phyloP scores from a whole-genome alignment of 2,888 invertebrate genomes.

The Yponomeuta cagnagella region DNA sequence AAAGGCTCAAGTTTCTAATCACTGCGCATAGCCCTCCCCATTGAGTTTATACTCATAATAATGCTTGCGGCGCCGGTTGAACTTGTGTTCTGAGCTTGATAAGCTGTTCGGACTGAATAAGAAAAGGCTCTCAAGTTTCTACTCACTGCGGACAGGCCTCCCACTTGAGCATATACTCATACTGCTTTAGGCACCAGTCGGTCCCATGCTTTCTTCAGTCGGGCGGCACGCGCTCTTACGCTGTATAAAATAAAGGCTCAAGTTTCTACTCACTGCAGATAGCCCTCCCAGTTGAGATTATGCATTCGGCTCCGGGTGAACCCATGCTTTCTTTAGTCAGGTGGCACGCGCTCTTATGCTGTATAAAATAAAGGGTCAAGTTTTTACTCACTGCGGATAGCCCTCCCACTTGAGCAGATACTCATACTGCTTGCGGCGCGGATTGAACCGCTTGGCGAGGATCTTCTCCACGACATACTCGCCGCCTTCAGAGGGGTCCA shows the following conservation, averaged over 20 bases:
- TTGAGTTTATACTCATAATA: slow-evolving; percentile 40
- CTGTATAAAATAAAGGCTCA: too few relatives aligned
- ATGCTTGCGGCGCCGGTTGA: slow-evolving; percentile 84
- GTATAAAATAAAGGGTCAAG: too few relatives aligned
- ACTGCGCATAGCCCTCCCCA: too few relatives aligned
- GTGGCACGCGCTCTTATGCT: slow-evolving; percentile 57
- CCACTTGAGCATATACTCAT: slow-evolving; percentile 91
- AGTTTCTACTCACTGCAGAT: slow-evolving; percentile 34
- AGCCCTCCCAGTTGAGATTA: slow-evolving; percentile 90
- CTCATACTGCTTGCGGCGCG: slow-evolving; percentile 84
- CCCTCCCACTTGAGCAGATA: slow-evolving; percentile 92
- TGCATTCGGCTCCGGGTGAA: slow-evolving; percentile 76
- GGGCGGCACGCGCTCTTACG: slow-evolving; percentile 60
- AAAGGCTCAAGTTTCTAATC: too few relatives aligned
- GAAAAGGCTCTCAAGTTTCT: background rate
- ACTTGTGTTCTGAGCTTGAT: slow-evolving; percentile 46
- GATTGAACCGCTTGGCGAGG: slow-evolving; percentile 88
- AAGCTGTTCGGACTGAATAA: too few relatives aligned
- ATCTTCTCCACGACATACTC: slow-evolving; percentile 89
- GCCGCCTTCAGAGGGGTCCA: slow-evolving; percentile 58
- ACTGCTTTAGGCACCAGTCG: slow-evolving; percentile 78
- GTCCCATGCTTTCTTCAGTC: slow-evolving; percentile 44
- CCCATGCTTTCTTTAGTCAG: slow-evolving; percentile 47
- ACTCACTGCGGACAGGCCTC: slow-evolving; percentile 76
- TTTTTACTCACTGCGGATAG: slow-evolving; percentile 44